Evolutionary conservation across 1,140 invertebrate species (phyloP), one percentile per base, ranked within the genome.

Genomic region (Plutomurus gul): DNA sequence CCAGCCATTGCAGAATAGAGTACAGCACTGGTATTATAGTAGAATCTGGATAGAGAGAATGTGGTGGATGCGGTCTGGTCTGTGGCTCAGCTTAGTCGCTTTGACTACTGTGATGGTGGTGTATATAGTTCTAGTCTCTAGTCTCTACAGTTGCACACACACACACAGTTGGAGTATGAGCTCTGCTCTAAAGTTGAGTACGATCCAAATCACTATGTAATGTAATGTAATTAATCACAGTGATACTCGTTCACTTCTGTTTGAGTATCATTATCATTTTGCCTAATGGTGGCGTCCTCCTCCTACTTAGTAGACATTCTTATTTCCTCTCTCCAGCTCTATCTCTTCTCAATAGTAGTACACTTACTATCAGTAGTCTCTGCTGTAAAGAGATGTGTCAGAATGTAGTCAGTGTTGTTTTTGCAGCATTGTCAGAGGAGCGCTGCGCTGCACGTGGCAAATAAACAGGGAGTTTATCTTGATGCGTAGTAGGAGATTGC

Each of bases 221-320:
- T 75, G 78, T 43, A 79, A 79, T 80, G 75, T 77, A 81, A 81
- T 81, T 81, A 81, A 81, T 81, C 79, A 81, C 75, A 65, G 39
- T 46, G 51, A 70, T 79, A 75, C 78, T 78, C 76, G 74, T 75
- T 72, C 71, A 27, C 46, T 71, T 33, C 47, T 73, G 79, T 56
- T 80, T 73, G 25, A 51, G 40, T 81, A 76, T 81, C 79, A 81
- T 81, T 81, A 81, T 81, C 79, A 81, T 81, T 81, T 77, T 76
- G 76, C 65, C 73, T 81, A 81, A 81, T 81, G 79, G 79, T 73
- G 56, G 22, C 56, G 27, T 65, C 56, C 56, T 65, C 56, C 56
- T 65, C 56, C 27, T 65, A 65, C 56, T 65, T 65, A 65, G 25
- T 30, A 65, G 39, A 43, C 11, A 43, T 43, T n/a, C 10, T 43